These are phyloP conservation scores for Bos indicus DNA, from an alignment of 2,113 vertebrate species.

Conservation along the genomic window DNA sequence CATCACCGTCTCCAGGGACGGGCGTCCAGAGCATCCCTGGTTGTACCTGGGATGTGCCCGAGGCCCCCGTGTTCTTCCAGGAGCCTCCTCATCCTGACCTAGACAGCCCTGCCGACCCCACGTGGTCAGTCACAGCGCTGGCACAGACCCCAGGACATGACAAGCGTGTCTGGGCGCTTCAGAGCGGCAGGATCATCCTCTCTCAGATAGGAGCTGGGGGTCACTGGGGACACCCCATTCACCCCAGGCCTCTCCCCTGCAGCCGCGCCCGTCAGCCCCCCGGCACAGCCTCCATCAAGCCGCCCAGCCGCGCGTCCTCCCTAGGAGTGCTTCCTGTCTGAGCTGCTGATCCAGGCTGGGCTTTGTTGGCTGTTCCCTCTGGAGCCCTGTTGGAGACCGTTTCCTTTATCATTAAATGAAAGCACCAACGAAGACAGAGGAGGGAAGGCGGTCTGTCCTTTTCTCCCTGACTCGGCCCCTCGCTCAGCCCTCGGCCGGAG, in stretches of 20 bases:
- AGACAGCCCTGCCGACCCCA: neutral
- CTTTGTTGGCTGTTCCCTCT: conserved; percentile 48
- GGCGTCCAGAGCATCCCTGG: accelerated
- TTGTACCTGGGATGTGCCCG: accelerated
- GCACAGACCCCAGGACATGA: neutral
- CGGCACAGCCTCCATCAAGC: conserved; percentile 67
- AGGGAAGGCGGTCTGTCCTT: neutral
- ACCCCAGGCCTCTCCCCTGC: neutral
- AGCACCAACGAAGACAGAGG: conserved; percentile 74
- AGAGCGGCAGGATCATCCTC: neutral
- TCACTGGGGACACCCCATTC: neutral
- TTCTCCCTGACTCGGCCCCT: neutral
- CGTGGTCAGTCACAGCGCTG: accelerated
- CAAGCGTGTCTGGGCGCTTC: accelerated
- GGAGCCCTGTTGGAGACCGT: conserved; percentile 68
- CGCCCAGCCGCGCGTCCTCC: conserved; percentile 77
- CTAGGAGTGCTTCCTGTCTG: conserved; percentile 68
- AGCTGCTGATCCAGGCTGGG: conserved; percentile 67
- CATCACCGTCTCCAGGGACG: accelerated
- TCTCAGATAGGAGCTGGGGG: no score
- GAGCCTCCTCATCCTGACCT: neutral
- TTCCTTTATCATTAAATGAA: conserved; percentile 80
- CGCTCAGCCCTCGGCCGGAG: accelerated
- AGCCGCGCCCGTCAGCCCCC: accelerated
- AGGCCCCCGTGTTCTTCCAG: neutral